Conservation (phyloP, 2,113 vertebrate species). For the Callipepla californica region DNA sequence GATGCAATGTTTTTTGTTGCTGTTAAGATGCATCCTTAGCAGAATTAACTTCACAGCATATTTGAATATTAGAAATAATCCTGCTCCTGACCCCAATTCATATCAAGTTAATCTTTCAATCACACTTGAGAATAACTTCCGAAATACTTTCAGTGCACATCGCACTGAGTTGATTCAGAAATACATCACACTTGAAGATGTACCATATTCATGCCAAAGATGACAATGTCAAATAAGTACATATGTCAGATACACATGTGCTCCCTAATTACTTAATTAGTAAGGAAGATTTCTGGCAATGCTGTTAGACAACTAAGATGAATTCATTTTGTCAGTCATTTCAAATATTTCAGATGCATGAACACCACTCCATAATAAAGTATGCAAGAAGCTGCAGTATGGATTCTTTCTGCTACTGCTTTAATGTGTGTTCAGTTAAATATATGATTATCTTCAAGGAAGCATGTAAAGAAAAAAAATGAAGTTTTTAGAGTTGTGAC, state of each 20-base stretch:
- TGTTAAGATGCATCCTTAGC: background rate
- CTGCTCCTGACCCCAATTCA: background rate
- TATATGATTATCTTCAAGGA: background rate
- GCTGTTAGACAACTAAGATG: background rate
- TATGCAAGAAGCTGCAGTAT: background rate
- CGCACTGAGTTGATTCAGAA: background rate
- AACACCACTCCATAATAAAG: background rate
- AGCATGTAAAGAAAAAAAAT: background rate
- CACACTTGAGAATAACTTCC: background rate
- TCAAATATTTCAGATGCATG: background rate
- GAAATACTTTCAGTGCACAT: background rate
- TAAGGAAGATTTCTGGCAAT: background rate
- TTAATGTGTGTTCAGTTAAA: background rate
- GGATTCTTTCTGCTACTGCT: background rate
- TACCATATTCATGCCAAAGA: background rate
- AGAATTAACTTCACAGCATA: background rate
- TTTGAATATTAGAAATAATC: background rate
- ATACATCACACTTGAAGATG: background rate
- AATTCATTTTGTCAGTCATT: background rate
- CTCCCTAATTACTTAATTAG: background rate
- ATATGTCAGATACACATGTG: background rate
- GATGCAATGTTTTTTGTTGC: background rate
- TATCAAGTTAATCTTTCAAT: background rate
- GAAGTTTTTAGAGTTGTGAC: background rate
- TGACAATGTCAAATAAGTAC: fast-evolving